phyloP scores from a whole-genome alignment of 2,797 vertebrate species.

The Enteromius afrohamiltoni region DNA sequence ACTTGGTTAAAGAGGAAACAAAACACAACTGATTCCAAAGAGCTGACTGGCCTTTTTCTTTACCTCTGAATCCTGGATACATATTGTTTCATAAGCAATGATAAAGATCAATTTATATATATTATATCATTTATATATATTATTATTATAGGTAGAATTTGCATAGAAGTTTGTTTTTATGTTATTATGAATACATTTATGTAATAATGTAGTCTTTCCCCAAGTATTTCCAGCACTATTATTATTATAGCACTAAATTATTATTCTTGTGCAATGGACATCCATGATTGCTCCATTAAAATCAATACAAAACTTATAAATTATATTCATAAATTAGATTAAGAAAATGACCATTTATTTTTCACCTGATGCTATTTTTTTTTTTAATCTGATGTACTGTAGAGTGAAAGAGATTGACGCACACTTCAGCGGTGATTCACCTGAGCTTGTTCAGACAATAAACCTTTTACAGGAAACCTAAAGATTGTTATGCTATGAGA shows the following conservation, averaged over 20 bases:
- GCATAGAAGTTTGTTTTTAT: background rate
- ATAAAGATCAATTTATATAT: background rate
- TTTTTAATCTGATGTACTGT: background rate
- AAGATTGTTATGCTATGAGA: constrained; percentile 24
- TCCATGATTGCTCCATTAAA: background rate
- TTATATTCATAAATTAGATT: background rate
- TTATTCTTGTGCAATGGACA: background rate
- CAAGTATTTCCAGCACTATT: background rate
- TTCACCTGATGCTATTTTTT: background rate
- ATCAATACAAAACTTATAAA: background rate
- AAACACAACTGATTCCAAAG: constrained; percentile 18
- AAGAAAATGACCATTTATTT: background rate
- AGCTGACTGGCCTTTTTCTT: background rate
- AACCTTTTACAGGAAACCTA: constrained; percentile 38
- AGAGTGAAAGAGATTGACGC: background rate
- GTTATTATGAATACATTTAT: background rate
- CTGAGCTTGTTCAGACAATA: constrained; percentile 44
- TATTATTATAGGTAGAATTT: background rate
- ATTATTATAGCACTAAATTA: background rate
- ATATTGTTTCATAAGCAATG: constrained; percentile 12
- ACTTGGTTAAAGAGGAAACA: constrained; percentile 33
- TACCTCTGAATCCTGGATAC: background rate
- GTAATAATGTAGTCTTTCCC: background rate
- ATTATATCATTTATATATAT: no score
- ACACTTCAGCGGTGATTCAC: constrained; percentile 35